Evolutionary conservation across 1,140 invertebrate genomes (phyloP).

Genomic region (Myzus persicae): DNA sequence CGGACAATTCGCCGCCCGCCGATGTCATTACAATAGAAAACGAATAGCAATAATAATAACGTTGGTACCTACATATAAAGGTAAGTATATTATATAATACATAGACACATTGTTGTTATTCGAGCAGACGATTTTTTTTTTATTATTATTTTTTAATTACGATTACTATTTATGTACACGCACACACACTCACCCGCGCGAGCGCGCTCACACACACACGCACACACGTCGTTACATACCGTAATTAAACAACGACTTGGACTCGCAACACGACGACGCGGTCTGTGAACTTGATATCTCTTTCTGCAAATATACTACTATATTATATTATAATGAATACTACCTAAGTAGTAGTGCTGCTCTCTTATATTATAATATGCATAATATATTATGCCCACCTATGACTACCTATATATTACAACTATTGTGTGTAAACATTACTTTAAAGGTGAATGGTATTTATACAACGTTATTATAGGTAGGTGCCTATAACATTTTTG

Average conservation of each 20-base stretch:
- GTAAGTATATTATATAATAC: neutral
- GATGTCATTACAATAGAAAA: conserved; percentile 48
- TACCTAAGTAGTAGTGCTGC: neutral
- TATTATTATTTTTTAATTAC: conserved; percentile 46
- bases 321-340: neutral
- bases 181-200: neutral
- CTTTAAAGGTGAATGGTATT: neutral
- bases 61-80: neutral
- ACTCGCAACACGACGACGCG: conserved; percentile 23
- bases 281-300: conserved; percentile 45
- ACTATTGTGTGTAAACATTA: neutral
- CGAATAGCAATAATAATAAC: conserved; percentile 3
- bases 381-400: neutral
- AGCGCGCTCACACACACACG: neutral
- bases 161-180: neutral
- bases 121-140: conserved; percentile 26
- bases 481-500: neutral
- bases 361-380: neutral
- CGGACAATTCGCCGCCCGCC: neutral
- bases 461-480: neutral
- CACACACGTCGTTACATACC: neutral
- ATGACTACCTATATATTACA: neutral
- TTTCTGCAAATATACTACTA: neutral
- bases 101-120: conserved; percentile 22
- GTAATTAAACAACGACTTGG: conserved; percentile 32